Base-by-base conservation (phyloP, 1,140 invertebrate species). In the Antheraea mylitta region DNA sequence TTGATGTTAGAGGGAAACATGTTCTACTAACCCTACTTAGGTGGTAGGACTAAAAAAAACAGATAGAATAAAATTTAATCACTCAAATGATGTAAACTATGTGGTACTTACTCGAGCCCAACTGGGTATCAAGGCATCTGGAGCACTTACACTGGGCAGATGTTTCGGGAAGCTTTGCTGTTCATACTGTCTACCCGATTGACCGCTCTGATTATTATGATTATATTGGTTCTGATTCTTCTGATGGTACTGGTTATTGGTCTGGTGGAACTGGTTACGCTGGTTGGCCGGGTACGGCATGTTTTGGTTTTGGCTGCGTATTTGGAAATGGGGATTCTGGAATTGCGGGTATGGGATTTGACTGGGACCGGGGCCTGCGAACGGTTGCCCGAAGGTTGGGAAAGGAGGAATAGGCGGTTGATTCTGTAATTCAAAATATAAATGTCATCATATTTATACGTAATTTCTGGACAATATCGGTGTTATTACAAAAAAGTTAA, bases 311-410 rank as follows among this genome's bases (percentile, higher is more conserved):
- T 69, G 69, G 70, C 71, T 70, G 58, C 71, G 73, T 53, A 68
- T 71, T 59, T 75, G 73, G 68, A 76, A 76, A 62, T 76, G 74
- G 7, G 73, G 73, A 53, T 79, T 74, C 8, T 74, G 70, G 73
- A 79, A 79, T 63, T 78, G 77, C 2, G 82, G 82, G 72, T 78
- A 79, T 3, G 82, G 81, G 0, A 77, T 71, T 13, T 81, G 81
- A 22, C 66, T 70, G 19, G 78, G 67, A 8, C 72, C 79, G 4
- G 81, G 80, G 10, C 76, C 77, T 19, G 68, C 73, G 74, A 80
- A 74, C 0, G 79, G 78, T 18, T 76, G 77, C 0, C 67, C 67
- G 70, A 83, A 83, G 0, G 73, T 69, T 10, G 80, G 77, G 58
- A 67, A 76, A 11, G 78, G 80, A 7, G 79, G 79, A 16, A 81